Conservation (phyloP, 2,113 vertebrate species). For the Pristiophorus japonicus region DNA sequence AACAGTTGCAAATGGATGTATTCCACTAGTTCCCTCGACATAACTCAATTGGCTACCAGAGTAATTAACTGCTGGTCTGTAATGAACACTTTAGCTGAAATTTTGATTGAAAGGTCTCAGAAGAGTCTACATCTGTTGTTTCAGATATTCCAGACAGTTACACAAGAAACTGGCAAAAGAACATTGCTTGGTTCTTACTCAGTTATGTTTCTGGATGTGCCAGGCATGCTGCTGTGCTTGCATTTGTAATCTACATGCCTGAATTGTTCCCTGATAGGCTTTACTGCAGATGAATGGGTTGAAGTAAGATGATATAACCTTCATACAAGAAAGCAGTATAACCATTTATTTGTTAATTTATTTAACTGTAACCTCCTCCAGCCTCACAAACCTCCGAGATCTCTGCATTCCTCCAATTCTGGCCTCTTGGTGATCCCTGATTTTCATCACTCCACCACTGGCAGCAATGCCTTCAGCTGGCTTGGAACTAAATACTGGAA, state of each 20-base stretch:
- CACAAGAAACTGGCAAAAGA: neutral
- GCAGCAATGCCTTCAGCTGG: neutral
- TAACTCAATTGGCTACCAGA: neutral
- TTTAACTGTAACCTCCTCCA: neutral
- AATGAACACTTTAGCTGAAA: neutral
- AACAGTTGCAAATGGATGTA: neutral
- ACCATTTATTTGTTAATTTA: neutral
- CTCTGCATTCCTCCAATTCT: neutral
- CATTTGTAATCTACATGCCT: neutral
- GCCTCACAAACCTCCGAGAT: neutral
- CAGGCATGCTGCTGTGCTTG: neutral
- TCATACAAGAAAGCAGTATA: neutral
- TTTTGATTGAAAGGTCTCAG: neutral
- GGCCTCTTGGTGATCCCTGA: neutral
- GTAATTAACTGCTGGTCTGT: conserved; percentile 27
- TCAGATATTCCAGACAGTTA: conserved; percentile 18
- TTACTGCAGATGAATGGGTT: neutral
- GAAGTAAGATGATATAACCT: neutral
- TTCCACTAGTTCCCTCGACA: neutral
- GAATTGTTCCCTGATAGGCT: neutral
- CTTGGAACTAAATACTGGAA: neutral
- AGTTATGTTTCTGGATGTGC: neutral
- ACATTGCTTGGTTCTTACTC: neutral
- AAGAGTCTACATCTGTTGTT: conserved; percentile 9
- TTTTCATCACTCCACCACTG: neutral